Percentiles rank a stretch among this genome's conserved stretches.
Conservation (phyloP, 1,140 invertebrate genomes). For the Rhyacophila brunnea region DNA sequence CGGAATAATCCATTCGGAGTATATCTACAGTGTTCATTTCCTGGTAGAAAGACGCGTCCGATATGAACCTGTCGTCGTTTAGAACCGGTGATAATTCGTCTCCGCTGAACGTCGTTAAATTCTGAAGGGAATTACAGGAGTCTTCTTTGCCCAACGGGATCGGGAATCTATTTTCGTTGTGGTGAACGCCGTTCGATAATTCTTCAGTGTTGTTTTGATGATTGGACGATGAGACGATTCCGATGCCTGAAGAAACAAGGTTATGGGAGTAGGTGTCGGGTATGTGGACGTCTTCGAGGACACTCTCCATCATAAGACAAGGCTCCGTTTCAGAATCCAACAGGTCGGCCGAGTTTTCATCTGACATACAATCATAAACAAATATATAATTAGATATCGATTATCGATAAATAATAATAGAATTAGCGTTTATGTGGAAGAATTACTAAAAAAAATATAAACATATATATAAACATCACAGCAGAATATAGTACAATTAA, state of each 20-base stretch:
- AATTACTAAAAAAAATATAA: background rate
- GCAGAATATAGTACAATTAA: too few species aligned
- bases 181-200: constrained; percentile 16
- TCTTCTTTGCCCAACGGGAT: constrained; percentile 39
- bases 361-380: constrained; percentile 35
- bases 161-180: constrained; percentile 40
- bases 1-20: constrained; percentile 37
- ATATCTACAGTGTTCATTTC: constrained; percentile 33
- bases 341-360: constrained; percentile 65
- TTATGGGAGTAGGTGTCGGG: constrained; percentile 67
- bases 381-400: background rate
- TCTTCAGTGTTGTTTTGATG: constrained; percentile 30
- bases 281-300: constrained; percentile 64
- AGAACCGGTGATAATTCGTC: constrained; percentile 46
- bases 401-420: background rate
- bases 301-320: constrained; percentile 74
- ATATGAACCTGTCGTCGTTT: constrained; percentile 41
- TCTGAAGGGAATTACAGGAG: constrained; percentile 32
- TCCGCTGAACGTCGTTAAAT: constrained; percentile 43
- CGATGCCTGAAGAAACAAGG: constrained; percentile 60
- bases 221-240: constrained; percentile 37
- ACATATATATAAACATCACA: too few species aligned
- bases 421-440: background rate
- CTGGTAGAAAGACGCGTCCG: constrained; percentile 38
- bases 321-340: constrained; percentile 77